Base-by-base conservation (phyloP, 2,113 vertebrate species). In the Raja brachyura region DNA sequence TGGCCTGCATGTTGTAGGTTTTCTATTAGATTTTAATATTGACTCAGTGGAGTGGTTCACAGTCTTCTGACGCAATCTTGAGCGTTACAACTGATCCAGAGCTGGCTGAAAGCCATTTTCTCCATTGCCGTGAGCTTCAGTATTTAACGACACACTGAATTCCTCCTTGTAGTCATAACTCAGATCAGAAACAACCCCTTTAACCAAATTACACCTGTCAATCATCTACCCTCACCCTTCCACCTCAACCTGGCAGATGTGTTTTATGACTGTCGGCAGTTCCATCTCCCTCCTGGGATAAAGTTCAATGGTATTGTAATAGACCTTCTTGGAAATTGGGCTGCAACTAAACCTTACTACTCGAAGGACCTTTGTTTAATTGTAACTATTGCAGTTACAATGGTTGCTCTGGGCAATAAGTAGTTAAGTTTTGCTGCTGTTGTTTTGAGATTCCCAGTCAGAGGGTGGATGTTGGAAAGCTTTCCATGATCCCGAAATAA, bases 401-500 rank as follows among this genome's bases (percentile, higher is more conserved):
- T 16, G 28, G 59, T 31, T 16, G n/a, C 59, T 63, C 75, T 18
- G 83, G 83, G 20, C 1, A n/a, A 1, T 28, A 86, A 86, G 56
- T 31, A 13, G 83, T 88, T 63, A 88, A 88, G 22, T 88, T 86
- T 86, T 61, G 83, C 59, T 63, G 54, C 56, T 61, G 81, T 61
- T 68, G 70, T 63, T 63, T n/a, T 31, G 28, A 88, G 61, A 61
- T 88, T 63, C 56, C n/a, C 25, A 14, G 83, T 86, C n/a, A 6
- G 25, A 31, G 59, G 83, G 83, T 66, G 59, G 13, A 63, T 66
- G 6, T 88, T 88, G 59, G 83, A 59, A 88, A 88, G 59, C n/a
- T 88, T 88, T 56, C 83, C 83, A 86, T 6, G 5, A 86, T 86
- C 11, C 83, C 61, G 28, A 63, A 86, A 86, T 86, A 86, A 86